These are phyloP conservation scores for Mycteria americana DNA, from an alignment of 2,797 vertebrate genomes.

Conservation along the genomic window DNA sequence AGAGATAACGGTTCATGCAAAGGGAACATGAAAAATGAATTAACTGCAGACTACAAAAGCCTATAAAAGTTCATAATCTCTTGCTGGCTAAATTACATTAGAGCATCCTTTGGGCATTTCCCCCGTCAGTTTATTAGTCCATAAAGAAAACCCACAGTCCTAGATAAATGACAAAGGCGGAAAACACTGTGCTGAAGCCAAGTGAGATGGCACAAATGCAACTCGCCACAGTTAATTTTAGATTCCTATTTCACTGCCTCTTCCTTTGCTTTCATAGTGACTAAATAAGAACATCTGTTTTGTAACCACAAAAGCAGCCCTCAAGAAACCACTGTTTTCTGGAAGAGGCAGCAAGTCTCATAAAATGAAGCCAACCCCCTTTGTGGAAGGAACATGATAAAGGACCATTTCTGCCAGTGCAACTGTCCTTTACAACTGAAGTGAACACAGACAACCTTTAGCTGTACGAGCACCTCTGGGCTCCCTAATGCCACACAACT, in stretches of 20 bases:
- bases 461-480: not conserved
- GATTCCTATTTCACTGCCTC: not conserved
- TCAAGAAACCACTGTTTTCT: not conserved
- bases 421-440: not conserved
- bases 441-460: fast-evolving
- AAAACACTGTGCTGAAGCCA: not conserved
- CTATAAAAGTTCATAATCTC: not conserved
- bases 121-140: not conserved
- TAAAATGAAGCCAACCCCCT: not conserved
- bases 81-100: not conserved
- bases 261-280: not conserved
- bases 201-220: not conserved
- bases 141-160: not conserved
- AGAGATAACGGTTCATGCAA: not conserved
- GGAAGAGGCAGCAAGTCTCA: not conserved
- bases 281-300: not conserved
- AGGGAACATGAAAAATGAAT: slow-evolving; percentile 8
- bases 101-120: not conserved
- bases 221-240: not conserved
- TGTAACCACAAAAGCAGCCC: not conserved
- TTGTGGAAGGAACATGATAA: fast-evolving
- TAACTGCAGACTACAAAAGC: not conserved
- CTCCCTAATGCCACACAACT: fast-evolving
- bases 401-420: not conserved
- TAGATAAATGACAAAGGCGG: not conserved